Evolutionary conservation across 2,113 vertebrate genomes (phyloP).

Genomic region (Tychaedon coryphoeus): DNA sequence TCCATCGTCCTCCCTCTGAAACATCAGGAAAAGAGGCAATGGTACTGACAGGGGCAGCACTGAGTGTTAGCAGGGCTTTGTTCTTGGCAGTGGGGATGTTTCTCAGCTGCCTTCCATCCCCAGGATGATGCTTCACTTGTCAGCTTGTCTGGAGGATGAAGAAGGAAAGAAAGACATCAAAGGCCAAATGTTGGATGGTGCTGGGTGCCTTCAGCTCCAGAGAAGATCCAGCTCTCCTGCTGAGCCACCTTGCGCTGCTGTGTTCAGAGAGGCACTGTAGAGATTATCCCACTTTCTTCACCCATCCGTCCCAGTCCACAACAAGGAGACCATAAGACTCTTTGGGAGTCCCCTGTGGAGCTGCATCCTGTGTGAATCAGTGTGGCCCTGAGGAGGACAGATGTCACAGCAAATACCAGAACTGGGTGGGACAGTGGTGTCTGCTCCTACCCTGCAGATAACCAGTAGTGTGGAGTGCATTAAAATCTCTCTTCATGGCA

Average conservation of each 20-base stretch:
- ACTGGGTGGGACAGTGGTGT: not conserved
- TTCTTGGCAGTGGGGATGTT: not conserved
- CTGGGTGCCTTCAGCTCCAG: not conserved
- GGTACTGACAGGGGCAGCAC: not conserved
- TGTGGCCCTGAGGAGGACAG: not conserved
- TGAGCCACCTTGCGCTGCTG: not conserved
- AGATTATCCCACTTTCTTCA: not conserved
- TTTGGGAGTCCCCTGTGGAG: accelerated
- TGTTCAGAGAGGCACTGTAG: not conserved
- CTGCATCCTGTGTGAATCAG: not conserved
- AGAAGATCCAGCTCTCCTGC: not conserved
- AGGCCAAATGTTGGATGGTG: not conserved
- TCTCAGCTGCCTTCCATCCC: not conserved
- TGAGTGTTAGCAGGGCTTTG: not conserved
- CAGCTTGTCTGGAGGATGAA: not conserved
- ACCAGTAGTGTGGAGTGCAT: not conserved
- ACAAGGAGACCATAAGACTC: not conserved
- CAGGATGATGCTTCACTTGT: not conserved
- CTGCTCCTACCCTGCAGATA: not conserved
- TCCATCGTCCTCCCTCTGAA: not conserved
- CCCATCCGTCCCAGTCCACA: no score
- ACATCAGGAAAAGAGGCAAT: not conserved
- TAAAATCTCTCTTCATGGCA: not conserved
- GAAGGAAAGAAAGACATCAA: not conserved
- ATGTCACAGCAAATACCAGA: not conserved